Percentiles rank a stretch among this genome's conserved stretches.
These are phyloP conservation scores for Formicarius rufipectus DNA, from an alignment of 2,113 vertebrate species.

Conservation along the genomic window DNA sequence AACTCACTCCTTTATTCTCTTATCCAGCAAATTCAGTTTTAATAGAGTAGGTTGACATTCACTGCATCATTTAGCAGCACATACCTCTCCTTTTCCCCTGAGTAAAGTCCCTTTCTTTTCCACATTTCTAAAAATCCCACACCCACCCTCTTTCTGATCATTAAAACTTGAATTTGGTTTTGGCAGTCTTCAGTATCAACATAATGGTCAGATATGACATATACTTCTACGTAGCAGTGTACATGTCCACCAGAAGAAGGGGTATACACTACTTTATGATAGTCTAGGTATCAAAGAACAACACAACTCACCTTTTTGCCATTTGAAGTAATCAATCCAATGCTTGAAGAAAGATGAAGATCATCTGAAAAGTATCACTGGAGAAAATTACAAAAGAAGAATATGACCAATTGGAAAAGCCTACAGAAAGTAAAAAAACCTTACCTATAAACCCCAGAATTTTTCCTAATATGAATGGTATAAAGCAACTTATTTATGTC, in stretches of 20 bases:
- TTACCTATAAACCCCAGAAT: not conserved
- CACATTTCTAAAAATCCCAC: not conserved
- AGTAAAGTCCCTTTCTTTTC: not conserved
- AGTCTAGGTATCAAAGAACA: not conserved
- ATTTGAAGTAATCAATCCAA: not conserved
- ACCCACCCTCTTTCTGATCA: not conserved
- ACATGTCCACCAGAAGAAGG: not conserved
- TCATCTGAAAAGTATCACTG: not conserved
- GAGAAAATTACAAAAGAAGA: not conserved
- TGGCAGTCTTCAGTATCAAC: not conserved
- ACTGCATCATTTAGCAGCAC: not conserved
- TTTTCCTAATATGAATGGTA: not conserved
- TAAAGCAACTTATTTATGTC: not conserved
- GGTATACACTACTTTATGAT: not conserved
- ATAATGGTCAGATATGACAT: not conserved
- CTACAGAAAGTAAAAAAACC: not conserved
- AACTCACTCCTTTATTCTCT: not conserved
- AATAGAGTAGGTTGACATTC: not conserved
- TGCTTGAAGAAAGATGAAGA: not conserved
- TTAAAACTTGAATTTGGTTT: not conserved
- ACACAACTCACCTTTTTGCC: not conserved
- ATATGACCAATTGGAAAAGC: not conserved
- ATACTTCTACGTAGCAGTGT: not conserved
- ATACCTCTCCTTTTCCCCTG: not conserved
- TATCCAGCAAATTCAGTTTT: not conserved